Conservation (phyloP, 2,888 invertebrate genomes). For the Cephonodes hylas region DNA sequence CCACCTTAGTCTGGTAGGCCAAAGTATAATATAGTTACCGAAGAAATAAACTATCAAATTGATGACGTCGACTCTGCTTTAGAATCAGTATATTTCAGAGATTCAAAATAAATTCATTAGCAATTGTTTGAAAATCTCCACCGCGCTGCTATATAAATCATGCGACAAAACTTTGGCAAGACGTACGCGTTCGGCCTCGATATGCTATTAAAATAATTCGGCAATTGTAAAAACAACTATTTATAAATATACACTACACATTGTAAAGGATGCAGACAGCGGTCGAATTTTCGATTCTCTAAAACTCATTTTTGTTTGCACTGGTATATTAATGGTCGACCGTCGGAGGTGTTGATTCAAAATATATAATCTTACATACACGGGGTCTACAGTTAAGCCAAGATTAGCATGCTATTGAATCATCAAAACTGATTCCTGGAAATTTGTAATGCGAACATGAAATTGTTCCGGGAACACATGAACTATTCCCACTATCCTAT, state of each 20-base stretch:
- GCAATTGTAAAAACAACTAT: constrained; percentile 45
- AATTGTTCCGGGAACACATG: too few species aligned
- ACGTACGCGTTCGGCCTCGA: constrained; percentile 46
- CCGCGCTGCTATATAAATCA: constrained; percentile 35
- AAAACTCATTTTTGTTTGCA: neutral
- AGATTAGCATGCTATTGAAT: too few species aligned
- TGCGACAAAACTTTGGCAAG: constrained; percentile 57
- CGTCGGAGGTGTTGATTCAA: too few species aligned
- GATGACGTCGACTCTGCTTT: too few species aligned
- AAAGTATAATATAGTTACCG: too few species aligned
- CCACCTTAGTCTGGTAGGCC: too few species aligned
- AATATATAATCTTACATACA: too few species aligned
- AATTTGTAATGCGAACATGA: too few species aligned
- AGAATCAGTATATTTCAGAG: constrained; percentile 40
- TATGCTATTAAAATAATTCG: constrained; percentile 47
- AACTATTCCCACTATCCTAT: too few species aligned
- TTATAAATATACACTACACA: constrained; percentile 25
- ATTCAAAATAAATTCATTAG: constrained; percentile 42
- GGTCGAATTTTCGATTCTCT: neutral
- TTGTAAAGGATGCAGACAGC: neutral
- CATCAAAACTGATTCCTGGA: too few species aligned
- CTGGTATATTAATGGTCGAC: neutral
- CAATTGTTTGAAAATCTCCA: constrained; percentile 29
- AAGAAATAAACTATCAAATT: too few species aligned
- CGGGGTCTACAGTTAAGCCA: too few species aligned